Conservation (phyloP, 23 tunicate species). For the Trididemnum nubilum region DNA sequence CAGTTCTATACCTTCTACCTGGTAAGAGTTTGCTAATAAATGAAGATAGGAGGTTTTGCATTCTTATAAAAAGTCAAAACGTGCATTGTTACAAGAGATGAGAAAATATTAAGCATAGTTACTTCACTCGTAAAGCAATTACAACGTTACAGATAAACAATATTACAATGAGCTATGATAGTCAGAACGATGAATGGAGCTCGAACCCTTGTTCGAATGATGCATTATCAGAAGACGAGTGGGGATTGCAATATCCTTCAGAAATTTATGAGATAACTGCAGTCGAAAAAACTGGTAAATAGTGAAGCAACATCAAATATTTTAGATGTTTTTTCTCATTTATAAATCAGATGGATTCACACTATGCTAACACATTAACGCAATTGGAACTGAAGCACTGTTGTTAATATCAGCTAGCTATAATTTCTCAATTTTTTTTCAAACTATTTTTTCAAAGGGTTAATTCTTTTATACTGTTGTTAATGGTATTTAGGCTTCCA, state of each 20-base stretch:
- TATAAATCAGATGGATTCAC: not conserved
- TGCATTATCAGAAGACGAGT: not conserved
- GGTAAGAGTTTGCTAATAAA: not conserved
- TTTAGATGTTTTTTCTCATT: not conserved
- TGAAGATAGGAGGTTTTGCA: not conserved
- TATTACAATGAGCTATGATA: not conserved
- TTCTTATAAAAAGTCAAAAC: not conserved
- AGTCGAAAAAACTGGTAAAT: not conserved
- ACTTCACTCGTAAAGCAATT: not conserved
- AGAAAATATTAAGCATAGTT: not conserved
- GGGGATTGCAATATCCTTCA: not conserved
- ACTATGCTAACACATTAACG: not conserved
- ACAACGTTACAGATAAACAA: not conserved
- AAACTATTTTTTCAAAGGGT: too few relatives aligned
- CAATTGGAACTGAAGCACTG: not conserved
- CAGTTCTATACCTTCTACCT: not conserved
- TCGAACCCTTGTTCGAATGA: slow-evolving; percentile 1
- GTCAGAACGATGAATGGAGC: slow-evolving; percentile 2
- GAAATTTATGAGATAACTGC: not conserved
- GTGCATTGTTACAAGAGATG: not conserved
- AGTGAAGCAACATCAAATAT: not conserved
- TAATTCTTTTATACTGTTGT: not conserved
- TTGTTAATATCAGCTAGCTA: not conserved
- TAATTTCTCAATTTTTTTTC: not conserved
- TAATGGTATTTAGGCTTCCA: not conserved